Percentiles rank a stretch among this genome's conserved stretches.
phyloP scores from a whole-genome alignment of 2,113 vertebrate genomes.

The Setophaga coronata region DNA sequence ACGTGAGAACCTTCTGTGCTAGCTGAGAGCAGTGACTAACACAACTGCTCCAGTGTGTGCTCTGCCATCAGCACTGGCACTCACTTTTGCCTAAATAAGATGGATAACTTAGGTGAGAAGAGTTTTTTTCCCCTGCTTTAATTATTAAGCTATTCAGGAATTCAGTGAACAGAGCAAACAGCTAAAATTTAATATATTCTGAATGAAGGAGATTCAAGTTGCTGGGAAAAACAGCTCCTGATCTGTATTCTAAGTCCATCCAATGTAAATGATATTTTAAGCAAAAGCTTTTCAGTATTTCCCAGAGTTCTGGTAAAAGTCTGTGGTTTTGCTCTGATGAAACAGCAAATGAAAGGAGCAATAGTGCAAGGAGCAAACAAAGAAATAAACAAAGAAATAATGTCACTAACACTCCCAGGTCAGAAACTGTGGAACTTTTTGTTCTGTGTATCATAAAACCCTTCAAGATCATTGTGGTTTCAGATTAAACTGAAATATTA shows the following conservation, averaged over 20 bases:
- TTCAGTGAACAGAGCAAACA: background rate
- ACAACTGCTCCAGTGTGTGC: background rate
- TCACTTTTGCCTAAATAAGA: background rate
- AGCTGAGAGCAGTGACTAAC: constrained; percentile 20
- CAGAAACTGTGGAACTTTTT: background rate
- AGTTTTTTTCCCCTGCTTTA: no score
- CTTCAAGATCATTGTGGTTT: background rate
- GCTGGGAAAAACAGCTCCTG: background rate
- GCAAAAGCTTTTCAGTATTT: background rate
- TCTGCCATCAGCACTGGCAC: background rate
- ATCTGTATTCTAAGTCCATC: background rate
- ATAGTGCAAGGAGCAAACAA: background rate
- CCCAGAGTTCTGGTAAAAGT: background rate
- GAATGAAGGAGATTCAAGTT: background rate
- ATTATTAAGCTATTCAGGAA: background rate
- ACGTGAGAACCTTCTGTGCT: constrained; percentile 30
- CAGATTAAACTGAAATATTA: background rate
- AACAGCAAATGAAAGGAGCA: background rate
- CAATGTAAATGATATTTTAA: background rate
- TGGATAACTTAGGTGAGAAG: background rate
- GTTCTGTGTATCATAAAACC: background rate
- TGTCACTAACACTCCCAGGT: background rate
- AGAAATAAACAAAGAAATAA: background rate
- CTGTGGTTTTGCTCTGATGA: background rate
- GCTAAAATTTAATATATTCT: background rate